phyloP scores from a whole-genome alignment of 2,113 vertebrate genomes.

The Pelecanoides urinatrix region DNA sequence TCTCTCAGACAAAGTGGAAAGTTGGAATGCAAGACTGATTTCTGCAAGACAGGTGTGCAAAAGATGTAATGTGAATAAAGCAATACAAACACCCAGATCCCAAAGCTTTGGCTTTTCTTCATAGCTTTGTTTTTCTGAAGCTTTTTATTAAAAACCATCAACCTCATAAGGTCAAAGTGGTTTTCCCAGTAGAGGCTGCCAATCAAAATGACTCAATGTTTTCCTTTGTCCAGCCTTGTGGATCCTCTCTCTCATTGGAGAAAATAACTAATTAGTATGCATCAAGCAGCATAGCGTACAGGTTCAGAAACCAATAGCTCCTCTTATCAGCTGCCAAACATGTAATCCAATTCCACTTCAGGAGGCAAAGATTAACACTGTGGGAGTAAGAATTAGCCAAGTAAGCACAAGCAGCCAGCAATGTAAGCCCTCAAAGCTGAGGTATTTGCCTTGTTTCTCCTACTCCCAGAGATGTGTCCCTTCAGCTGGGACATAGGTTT shows the following conservation, averaged over 20 bases:
- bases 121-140: neutral
- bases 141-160: neutral
- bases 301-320: conserved; percentile 14
- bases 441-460: neutral
- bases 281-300: neutral
- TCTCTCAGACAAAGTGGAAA: neutral
- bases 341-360: neutral
- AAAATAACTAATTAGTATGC: neutral
- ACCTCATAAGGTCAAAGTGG: neutral
- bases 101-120: neutral
- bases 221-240: neutral
- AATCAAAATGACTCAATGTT: neutral
- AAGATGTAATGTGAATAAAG: neutral
- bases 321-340: conserved; percentile 37
- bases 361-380: conserved; percentile 4
- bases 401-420: conserved; percentile 7
- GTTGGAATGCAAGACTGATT: neutral
- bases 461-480: neutral
- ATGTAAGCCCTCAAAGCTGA: neutral
- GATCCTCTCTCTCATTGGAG: neutral
- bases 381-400: conserved; percentile 20
- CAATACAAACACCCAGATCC: neutral
- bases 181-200: conserved; percentile 1
- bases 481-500: neutral
- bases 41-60: neutral